Conservation (phyloP, 2,113 vertebrate genomes). For the Boleophthalmus pectinirostris region DNA sequence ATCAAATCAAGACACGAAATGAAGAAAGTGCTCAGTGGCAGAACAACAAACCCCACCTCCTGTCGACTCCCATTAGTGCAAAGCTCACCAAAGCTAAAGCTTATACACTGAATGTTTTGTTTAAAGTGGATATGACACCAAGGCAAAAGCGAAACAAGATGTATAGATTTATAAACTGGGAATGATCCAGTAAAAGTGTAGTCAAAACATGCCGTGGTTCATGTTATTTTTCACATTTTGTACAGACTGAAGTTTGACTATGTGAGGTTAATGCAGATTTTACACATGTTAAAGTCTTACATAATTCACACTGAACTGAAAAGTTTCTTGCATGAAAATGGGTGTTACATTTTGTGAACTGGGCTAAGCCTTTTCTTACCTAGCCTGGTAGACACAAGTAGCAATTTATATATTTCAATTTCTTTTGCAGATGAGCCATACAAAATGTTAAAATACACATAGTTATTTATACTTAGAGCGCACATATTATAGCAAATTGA, state of each 20-base stretch:
- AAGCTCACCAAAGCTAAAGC: not conserved
- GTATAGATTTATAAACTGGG: conserved; percentile 9
- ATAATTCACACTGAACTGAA: not conserved
- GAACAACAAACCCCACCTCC: conserved; percentile 10
- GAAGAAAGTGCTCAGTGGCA: conserved; percentile 5
- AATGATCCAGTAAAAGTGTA: not conserved
- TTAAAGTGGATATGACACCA: not conserved
- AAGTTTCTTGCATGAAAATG: too few relatives aligned
- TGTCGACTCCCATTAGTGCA: not conserved
- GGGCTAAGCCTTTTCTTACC: too few relatives aligned
- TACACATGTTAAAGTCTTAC: not conserved
- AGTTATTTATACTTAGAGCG: too few relatives aligned
- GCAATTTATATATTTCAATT: too few relatives aligned
- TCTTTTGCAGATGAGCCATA: too few relatives aligned
- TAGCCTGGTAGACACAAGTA: too few relatives aligned
- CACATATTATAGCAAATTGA: too few relatives aligned
- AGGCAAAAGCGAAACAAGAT: conserved; percentile 8
- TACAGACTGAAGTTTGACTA: not conserved
- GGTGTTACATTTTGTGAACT: too few relatives aligned
- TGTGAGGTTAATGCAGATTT: not conserved
- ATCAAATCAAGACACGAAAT: conserved; percentile 4
- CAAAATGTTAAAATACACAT: too few relatives aligned
- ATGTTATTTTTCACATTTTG: conserved; percentile 11
- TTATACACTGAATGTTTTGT: too few relatives aligned
- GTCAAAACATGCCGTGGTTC: not conserved